Evolutionary conservation across 2,888 invertebrate genomes (phyloP), one percentile per base, ranked within the genome.

Genomic region (Schrankia costaestrigalis): DNA sequence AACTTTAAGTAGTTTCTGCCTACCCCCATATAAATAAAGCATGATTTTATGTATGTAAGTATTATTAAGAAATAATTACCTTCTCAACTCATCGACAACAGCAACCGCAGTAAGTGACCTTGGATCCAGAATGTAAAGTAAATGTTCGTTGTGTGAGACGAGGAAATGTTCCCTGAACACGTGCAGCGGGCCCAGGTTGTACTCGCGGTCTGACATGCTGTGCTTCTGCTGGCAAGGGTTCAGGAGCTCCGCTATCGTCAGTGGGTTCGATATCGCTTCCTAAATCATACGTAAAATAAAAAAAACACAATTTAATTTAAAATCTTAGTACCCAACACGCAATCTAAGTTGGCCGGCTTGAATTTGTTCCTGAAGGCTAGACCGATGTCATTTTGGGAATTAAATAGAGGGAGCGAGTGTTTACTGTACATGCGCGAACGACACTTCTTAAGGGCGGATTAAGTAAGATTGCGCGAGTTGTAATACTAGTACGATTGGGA

Each of bases 91-190:
- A 35, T 90, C 90, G 11, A 93, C 91, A 2, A 90, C 90, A 0
- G 92, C 92, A 28, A 93, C 88, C 7, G 95, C 90, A 28, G 89
- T 89, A 41, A 93, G 88, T 33, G 90, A 90, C 22, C 90, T 79
- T 11, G 95, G 92, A 84, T 96, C 93, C 22, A 97, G 81, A 28
- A 97, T 89, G 59, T 93, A 94, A 15, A 97, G 83, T 29, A 91
- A 73, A 36, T 90, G 89, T 21, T 91, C 91, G 72, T 92, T 92
- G 79, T 93, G 93, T 0, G 95, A 93, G 15, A 96, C 90, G 13
- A 97, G 81, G 61, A 93, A 90, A 36, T 92, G 90, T 12, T 94
- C 93, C 26, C 90, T 89, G 77, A 93, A 95, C 52, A 92, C 90
- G 91, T 90, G 34, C 84, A 89, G 63, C n/a, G 78, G 69, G 0